Base-by-base conservation (phyloP, 2,888 invertebrate species). In the Maniola hyperantus region DNA sequence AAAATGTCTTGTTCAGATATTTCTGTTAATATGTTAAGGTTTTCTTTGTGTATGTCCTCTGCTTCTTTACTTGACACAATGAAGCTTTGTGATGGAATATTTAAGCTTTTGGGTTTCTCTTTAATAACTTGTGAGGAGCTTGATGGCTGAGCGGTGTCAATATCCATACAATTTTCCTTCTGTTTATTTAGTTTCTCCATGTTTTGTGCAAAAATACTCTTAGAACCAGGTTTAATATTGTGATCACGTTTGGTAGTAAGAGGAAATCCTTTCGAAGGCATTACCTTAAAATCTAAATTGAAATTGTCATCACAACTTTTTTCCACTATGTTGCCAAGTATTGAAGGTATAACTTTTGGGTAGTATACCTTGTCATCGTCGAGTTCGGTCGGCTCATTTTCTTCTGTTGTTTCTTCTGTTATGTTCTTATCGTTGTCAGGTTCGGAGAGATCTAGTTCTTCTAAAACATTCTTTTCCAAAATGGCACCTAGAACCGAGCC, bases 1-100 rank as follows among this genome's bases (percentile, higher is more conserved):
- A 96, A 76, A 74, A 98, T 97, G 76, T 98, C 96, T 63, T 94
- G 92, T 72, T 94, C 90, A 1, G 94, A 93, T 96, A 98, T 96
- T 78, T 93, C 84, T 50, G 91, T 89, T 11, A 98, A 80, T 66
- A 94, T 86, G 73, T 93, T 87, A 0, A 96, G 55, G 85, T 98
- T 98, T 84, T 97, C 96, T 71, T 89, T 83, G 77, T 98, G 97
- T 67, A 98, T 96, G 75, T 93, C 88, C 51, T 79, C 78, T 0
- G 93, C 93, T 63, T 94, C 93, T 57, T 86, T 73, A 1, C 89
- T 87, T 36, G 93, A 87, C 46, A 94, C 71, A 11, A 94, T 87
- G 67, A 82, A 93, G 77, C 93, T 94, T 76, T 88, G 83, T n/a
- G 74, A 58, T 53, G 83, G 83, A 6, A 90, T 67, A 70, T 83